phyloP scores from a whole-genome alignment of 2,888 invertebrate species.

The Tetheella fluctuosa region DNA sequence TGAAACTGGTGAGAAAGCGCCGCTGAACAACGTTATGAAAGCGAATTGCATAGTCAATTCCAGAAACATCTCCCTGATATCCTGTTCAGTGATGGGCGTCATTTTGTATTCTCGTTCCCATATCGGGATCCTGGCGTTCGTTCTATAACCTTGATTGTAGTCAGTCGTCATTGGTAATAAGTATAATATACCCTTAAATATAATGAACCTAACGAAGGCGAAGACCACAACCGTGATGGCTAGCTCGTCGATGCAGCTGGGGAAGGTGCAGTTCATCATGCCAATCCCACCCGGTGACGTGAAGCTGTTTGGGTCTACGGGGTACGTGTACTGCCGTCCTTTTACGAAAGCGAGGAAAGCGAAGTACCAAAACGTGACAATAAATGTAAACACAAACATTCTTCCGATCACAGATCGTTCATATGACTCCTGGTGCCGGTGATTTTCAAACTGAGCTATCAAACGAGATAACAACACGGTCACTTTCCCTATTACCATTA shows the following conservation, averaged over 20 bases:
- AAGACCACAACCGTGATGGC: constrained; percentile 13
- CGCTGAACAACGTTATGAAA: not conserved
- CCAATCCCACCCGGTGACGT: constrained; percentile 32
- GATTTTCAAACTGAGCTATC: constrained; percentile 45
- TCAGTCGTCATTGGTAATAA: constrained; percentile 21
- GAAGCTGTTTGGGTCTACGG: constrained; percentile 11
- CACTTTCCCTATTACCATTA: constrained; percentile 7
- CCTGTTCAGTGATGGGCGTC: constrained; percentile 43
- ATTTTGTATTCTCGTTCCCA: constrained; percentile 63
- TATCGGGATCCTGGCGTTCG: constrained; percentile 35
- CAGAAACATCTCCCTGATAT: constrained; percentile 30
- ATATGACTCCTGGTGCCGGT: constrained; percentile 53
- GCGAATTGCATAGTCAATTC: constrained; percentile 1
- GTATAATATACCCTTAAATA: constrained; percentile 9
- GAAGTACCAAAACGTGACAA: constrained; percentile 39
- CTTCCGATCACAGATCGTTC: constrained; percentile 58
- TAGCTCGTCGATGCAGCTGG: constrained; percentile 81
- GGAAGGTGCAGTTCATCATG: constrained; percentile 69
- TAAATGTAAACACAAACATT: constrained; percentile 52
- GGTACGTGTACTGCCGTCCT: constrained; percentile 18
- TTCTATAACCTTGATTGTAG: constrained; percentile 23
- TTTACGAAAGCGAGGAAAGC: constrained; percentile 19
- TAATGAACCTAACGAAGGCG: constrained; percentile 10
- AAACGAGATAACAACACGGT: constrained; percentile 12
- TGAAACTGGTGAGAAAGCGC: not conserved